Base-by-base conservation (phyloP, 1,140 invertebrate genomes). In the Cydia pomonella region DNA sequence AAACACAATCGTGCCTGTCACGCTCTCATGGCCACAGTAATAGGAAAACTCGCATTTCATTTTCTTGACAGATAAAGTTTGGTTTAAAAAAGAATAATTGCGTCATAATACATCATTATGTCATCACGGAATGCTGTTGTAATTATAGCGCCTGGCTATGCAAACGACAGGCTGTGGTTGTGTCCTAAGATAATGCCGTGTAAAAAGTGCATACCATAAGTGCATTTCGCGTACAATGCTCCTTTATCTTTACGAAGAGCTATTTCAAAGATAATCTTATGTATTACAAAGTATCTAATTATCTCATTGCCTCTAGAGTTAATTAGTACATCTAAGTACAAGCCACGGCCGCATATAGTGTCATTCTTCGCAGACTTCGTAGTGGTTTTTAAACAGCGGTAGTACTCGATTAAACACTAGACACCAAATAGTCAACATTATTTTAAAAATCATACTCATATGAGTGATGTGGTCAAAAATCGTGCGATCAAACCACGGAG, bases 31-130 rank as follows among this genome's bases (percentile, higher is more conserved):
- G 69, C 69, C 75, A 50, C 78, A 74, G 75, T 87, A 83, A 87
- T 84, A 78, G 74, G 73, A 81, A 84, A 79, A 83, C 78, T 85
- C 80, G 80, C 79, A 82, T 83, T 86, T 84, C 79, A 85, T 85
- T 85, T 83, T 79, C 77, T 77, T 69, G 66, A 66, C 59, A 81
- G 82, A 84, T 86, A 84, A n/a, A 69, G 64, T 23, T 21, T 75
- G 73, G 84, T 86, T 80, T 81, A 59, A 59, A 76, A 74, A 76
- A 72, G 75, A 72, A 72, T 84, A 82, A 86, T 84, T 84, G 82
- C 75, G 77, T 79, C 75, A 75, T 79, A 76, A 81, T 84, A 74
- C 77, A 72, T 74, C 62, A 21, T 82, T 86, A 79, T 82, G 79
- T 81, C 83, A 83, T 79, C 76, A 79, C 77, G 78, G 75, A 75